Evolutionary conservation across 2,888 invertebrate species (phyloP).

Genomic region (Hypselothyrea guttata): DNA sequence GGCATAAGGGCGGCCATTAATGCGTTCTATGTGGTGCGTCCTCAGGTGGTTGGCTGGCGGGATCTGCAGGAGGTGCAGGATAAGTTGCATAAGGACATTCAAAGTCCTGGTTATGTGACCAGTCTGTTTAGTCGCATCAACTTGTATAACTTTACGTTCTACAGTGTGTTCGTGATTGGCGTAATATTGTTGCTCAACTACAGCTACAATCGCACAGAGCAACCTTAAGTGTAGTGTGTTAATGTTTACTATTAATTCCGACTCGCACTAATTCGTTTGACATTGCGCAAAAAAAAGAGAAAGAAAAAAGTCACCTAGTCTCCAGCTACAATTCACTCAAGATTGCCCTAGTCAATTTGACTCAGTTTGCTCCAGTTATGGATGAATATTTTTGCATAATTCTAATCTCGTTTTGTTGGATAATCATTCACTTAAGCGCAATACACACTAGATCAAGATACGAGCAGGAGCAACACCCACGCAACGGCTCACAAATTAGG

Average conservation of each 20-base stretch:
- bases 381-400: constrained; percentile 54
- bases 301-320: constrained; percentile 26
- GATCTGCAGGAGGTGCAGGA: constrained; percentile 76
- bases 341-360: constrained; percentile 32
- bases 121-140: constrained; percentile 73
- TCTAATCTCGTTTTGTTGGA: constrained; percentile 43
- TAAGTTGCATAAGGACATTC: constrained; percentile 31
- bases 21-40: constrained; percentile 75
- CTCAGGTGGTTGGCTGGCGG: constrained; percentile 78
- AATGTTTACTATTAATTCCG: neutral
- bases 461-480: constrained; percentile 26
- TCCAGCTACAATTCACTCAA: constrained; percentile 4
- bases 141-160: constrained; percentile 78
- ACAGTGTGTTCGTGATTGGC: constrained; percentile 64
- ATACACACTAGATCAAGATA: neutral
- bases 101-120: constrained; percentile 27
- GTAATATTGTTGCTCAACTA: constrained; percentile 57
- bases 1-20: constrained; percentile 79
- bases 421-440: constrained; percentile 71
- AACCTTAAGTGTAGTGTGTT: neutral
- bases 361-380: constrained; percentile 26
- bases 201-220: constrained; percentile 25
- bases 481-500: constrained; percentile 33
- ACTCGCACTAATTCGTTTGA: constrained; percentile 27
- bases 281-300: constrained; percentile 21